These are phyloP conservation scores for Malurus splendens DNA, from an alignment of 2,797 vertebrate species.

Conservation along the genomic window DNA sequence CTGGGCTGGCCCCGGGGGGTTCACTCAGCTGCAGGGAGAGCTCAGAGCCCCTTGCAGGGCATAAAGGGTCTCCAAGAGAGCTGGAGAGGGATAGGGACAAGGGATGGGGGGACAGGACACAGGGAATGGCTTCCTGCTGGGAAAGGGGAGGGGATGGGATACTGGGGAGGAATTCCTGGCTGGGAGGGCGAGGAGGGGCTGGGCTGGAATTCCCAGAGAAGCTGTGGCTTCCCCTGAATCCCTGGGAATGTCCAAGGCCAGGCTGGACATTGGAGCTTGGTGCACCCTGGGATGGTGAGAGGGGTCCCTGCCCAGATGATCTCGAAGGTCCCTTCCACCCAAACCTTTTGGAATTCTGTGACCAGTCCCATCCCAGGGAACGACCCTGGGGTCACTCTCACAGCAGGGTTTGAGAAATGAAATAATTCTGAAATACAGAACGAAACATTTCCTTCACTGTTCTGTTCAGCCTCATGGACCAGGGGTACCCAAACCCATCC, in stretches of 20 bases:
- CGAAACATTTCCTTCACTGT: no score
- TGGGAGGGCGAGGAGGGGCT: accelerated
- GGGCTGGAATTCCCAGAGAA: not conserved
- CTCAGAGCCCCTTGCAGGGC: not conserved
- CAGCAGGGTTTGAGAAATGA: not conserved
- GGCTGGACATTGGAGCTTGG: accelerated
- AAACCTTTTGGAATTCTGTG: not conserved
- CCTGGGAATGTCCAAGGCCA: not conserved
- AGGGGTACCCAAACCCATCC: not conserved
- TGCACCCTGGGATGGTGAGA: not conserved
- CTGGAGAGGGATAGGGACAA: not conserved
- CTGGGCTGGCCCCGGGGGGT: not conserved
- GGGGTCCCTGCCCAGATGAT: not conserved
- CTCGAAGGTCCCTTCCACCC: not conserved
- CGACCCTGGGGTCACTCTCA: not conserved
- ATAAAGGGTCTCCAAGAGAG: not conserved
- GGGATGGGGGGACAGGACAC: not conserved
- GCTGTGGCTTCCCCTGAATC: not conserved
- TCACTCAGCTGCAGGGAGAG: not conserved
- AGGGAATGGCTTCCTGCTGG: not conserved
- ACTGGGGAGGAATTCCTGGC: accelerated
- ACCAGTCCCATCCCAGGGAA: not conserved
- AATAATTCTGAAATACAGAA: no score
- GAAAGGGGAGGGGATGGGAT: not conserved
- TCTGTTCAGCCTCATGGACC: not conserved